Conservation (phyloP, 2,888 invertebrate genomes). For the Liposcelis brunnea region DNA sequence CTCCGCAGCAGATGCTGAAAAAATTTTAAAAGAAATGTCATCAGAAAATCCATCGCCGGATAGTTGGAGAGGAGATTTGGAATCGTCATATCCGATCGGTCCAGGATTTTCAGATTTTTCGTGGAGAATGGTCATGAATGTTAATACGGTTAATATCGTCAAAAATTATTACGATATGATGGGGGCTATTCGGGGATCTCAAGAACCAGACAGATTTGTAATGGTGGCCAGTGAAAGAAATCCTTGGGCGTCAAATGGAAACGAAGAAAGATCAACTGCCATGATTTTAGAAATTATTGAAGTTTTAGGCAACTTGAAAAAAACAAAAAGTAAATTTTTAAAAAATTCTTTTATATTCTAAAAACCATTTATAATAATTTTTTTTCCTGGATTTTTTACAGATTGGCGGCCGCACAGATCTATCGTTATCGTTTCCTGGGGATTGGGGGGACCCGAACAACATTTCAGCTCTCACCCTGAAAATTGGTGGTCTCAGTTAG, state of each 20-base stretch:
- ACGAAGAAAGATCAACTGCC: constrained; percentile 12
- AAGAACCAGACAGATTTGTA: constrained; percentile 14
- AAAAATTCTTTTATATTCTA: no score
- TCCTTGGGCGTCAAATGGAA: constrained; percentile 7
- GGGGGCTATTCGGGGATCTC: constrained; percentile 11
- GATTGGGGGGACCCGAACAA: background rate
- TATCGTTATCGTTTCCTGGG: background rate
- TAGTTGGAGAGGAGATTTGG: background rate
- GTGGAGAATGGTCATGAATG: constrained; percentile 7
- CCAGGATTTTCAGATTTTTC: constrained; percentile 7
- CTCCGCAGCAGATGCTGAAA: background rate
- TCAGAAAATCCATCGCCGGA: background rate
- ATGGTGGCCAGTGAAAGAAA: constrained; percentile 13
- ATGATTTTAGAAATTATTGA: constrained; percentile 13
- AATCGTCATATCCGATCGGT: background rate
- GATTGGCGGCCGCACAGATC: constrained; percentile 6
- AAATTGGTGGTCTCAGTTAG: background rate
- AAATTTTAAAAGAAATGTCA: constrained; percentile 4
- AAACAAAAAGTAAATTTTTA: constrained; percentile 7
- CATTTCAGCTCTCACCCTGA: background rate
- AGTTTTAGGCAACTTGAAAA: constrained; percentile 11
- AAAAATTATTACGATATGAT: constrained; percentile 13
- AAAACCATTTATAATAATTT: background rate
- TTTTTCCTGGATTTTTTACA: background rate
- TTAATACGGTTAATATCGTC: constrained; percentile 11